phyloP scores from a whole-genome alignment of 2,797 vertebrate species.

The Psittacula echo region DNA sequence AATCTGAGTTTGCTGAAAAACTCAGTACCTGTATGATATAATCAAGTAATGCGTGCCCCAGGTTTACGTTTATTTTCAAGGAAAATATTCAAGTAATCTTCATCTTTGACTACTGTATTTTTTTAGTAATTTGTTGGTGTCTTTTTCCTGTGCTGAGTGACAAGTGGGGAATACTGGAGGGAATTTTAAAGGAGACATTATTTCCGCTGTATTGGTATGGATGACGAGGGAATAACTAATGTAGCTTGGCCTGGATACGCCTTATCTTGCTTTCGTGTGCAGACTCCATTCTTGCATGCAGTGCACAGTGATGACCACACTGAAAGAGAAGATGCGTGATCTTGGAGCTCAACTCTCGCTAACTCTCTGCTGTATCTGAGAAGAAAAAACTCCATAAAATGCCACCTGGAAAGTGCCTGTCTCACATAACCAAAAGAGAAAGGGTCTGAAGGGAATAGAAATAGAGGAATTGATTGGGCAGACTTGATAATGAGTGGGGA shows the following conservation, averaged over 20 bases:
- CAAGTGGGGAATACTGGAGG: neutral
- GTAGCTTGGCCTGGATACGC: neutral
- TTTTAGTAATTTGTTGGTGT: neutral
- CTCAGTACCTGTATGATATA: neutral
- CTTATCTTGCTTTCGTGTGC: rapidly evolving
- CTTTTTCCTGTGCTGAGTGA: neutral
- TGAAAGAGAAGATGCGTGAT: neutral
- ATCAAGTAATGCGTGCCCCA: neutral
- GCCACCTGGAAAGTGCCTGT: neutral
- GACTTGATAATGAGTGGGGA: neutral
- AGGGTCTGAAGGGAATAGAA: neutral
- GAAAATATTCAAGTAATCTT: neutral
- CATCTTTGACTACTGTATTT: neutral
- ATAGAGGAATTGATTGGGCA: neutral
- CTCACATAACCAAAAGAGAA: neutral
- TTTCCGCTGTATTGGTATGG: neutral
- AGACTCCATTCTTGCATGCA: neutral
- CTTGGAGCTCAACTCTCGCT: neutral
- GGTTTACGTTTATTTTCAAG: rapidly evolving
- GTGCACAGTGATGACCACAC: neutral
- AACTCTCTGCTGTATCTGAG: neutral
- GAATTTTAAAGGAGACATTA: neutral
- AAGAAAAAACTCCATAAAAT: neutral
- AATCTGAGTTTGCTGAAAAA: neutral
- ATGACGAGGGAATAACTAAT: neutral